phyloP scores from a whole-genome alignment of 2,888 invertebrate species.

The Pandemis heparana region DNA sequence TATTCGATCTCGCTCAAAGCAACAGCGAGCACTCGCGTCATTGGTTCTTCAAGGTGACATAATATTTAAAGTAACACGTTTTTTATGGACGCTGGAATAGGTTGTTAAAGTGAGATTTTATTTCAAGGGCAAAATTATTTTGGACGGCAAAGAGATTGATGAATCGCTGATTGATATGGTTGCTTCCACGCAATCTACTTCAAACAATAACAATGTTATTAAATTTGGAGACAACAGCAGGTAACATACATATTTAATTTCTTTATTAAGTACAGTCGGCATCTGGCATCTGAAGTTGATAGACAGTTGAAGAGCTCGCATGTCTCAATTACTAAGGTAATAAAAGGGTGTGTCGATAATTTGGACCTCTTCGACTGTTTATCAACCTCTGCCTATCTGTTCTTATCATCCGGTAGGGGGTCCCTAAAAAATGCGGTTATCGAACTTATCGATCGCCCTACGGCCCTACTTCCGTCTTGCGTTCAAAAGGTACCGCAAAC shows the following conservation, averaged over 20 bases:
- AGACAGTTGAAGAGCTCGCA: no score
- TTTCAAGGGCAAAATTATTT: slow-evolving; percentile 90
- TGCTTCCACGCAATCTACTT: slow-evolving; percentile 93
- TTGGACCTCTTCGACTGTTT: no score
- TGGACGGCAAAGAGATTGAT: slow-evolving; percentile 92
- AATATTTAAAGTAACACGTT: slow-evolving; percentile 20
- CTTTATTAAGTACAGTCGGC: no score
- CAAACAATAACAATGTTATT: slow-evolving; percentile 97
- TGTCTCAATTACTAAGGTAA: no score
- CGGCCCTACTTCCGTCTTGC: no score
- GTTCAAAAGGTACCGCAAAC: background rate
- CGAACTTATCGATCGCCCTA: no score
- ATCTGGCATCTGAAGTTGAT: no score
- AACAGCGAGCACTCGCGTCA: slow-evolving; percentile 99
- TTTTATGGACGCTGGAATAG: slow-evolving; percentile 23
- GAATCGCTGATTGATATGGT: slow-evolving; percentile 97
- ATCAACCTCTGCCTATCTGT: no score
- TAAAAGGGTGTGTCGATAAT: no score
- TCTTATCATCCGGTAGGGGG: no score
- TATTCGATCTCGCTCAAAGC: slow-evolving; percentile 99
- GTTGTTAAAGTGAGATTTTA: slow-evolving; percentile 24
- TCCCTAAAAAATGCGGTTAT: no score
- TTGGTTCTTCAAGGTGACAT: slow-evolving; percentile 96
- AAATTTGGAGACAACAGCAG: slow-evolving; percentile 99
- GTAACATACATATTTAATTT: slow-evolving; percentile 68